These are phyloP conservation scores for Scolanthus callimorphus DNA, from an alignment of 92 coral and sea anemone genomes.

Conservation along the genomic window DNA sequence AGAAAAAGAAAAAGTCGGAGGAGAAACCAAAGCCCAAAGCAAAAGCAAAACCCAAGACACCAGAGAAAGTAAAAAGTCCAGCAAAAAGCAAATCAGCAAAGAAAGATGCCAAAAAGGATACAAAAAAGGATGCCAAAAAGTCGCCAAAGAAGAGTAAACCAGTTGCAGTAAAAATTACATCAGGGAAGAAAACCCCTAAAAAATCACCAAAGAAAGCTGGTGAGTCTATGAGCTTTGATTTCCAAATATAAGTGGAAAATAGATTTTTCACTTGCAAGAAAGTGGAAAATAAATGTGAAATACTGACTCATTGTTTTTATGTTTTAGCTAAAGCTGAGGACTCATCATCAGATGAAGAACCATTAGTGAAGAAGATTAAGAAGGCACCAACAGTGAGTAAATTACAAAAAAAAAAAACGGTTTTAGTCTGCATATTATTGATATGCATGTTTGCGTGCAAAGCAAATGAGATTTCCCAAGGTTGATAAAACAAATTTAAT, in stretches of 20 bases:
- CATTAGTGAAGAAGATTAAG: conserved; percentile 82
- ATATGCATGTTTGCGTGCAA: too few species aligned
- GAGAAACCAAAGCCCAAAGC: background rate
- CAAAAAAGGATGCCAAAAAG: conserved; percentile 42
- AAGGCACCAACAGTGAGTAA: conserved; percentile 83
- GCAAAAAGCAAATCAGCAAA: conserved; percentile 40
- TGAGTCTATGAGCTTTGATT: too few species aligned
- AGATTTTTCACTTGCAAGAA: too few species aligned
- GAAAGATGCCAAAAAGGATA: conserved; percentile 48
- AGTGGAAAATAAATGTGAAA: too few species aligned
- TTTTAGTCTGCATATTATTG: too few species aligned
- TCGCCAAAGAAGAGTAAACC: conserved; percentile 64
- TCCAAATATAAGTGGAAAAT: too few species aligned
- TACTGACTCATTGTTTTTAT: too few species aligned
- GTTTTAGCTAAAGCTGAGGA: too few species aligned
- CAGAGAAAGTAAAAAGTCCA: conserved; percentile 33
- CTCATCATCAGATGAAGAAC: conserved; percentile 96
- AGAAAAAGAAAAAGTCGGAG: conserved; percentile 56
- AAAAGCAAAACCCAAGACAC: conserved; percentile 4
- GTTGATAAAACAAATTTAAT: too few species aligned
- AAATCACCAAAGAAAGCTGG: conserved; percentile 75
- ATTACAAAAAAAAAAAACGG: too few species aligned
- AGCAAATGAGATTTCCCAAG: too few species aligned
- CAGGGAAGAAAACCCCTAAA: conserved; percentile 71
- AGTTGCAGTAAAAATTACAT: conserved; percentile 87